Evolutionary conservation across 2,888 invertebrate species (phyloP), one percentile per base, ranked within the genome.

Genomic region (Anorthoa munda): DNA sequence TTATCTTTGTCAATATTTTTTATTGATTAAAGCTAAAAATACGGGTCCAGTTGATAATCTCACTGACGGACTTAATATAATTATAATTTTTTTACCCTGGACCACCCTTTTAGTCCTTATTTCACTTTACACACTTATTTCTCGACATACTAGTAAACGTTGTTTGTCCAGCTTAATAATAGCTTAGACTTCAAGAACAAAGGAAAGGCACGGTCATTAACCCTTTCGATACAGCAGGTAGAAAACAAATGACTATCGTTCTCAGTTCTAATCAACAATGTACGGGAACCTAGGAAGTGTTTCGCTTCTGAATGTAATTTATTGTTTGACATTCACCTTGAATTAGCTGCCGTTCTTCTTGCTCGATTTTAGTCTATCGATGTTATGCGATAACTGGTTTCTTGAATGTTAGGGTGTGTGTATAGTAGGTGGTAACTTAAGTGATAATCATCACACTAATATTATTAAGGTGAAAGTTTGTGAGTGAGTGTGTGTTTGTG

Each of bases 301-400:
- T 82, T 85, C 78, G 74, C 79, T 66, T 76, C 77, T 79, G 53
- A 82, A 67, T 75, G 77, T 74, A 80, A 82, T 82, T 82, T 73
- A 84, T 80, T 76, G 77, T 75, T 88, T 89, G 89, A 86, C 88
- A 88, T 88, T 91, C 86, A 89, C 92, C 92, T 92, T 92, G 91
- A 87, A 86, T 81, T 80, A 69, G 75, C 78, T 65, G 80, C 81
- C 85, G 86, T 87, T 89, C 86, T 72, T 88, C 88, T 85, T 81
- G 79, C 76, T 84, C 80, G 85, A 86, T 85, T 90, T 89, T 84
- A 86, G 88, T 86, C 73, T 87, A 89, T 89, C 86, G 85, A 70
- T 84, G 86, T 77, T 81, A 82, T 76, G 72, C 66, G 72, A 74
- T 66, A 82, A 81, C 79, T 65, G 81, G 86, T 86, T 86, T 85